phyloP scores from a whole-genome alignment of 1,140 invertebrate genomes.

The Drosophila murphyi region DNA sequence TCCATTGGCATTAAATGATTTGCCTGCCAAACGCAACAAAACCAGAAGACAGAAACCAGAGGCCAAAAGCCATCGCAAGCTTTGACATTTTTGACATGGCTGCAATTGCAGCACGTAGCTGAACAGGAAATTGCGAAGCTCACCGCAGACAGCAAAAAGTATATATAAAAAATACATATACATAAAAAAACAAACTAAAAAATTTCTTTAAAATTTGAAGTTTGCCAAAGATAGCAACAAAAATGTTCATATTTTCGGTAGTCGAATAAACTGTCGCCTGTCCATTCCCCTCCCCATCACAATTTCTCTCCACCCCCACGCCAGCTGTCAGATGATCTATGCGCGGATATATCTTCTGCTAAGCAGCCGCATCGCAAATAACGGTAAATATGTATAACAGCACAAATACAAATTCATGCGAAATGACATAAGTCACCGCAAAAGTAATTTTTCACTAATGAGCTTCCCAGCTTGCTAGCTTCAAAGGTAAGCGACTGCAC shows the following conservation, averaged over 20 bases:
- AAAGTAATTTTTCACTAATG: constrained; percentile 83
- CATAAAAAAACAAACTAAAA: background rate
- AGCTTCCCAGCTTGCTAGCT: constrained; percentile 56
- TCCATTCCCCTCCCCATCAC: background rate
- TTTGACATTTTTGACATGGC: constrained; percentile 63
- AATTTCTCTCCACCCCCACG: background rate
- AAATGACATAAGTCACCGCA: constrained; percentile 82
- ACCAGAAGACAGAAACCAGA: too few species aligned
- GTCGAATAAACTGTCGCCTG: constrained; percentile 53
- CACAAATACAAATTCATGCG: constrained; percentile 78
- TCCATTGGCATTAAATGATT: constrained; percentile 62
- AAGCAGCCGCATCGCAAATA: constrained; percentile 50
- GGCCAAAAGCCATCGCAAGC: constrained; percentile 24
- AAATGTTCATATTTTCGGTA: constrained; percentile 34
- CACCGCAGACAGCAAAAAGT: constrained; percentile 24
- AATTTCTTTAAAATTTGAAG: constrained; percentile 36
- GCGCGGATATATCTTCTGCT: constrained; percentile 60
- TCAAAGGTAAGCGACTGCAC: constrained; percentile 32
- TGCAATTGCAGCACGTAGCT: constrained; percentile 77
- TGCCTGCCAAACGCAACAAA: constrained; percentile 40
- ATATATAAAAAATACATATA: background rate
- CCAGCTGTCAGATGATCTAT: constrained; percentile 67
- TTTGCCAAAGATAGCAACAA: constrained; percentile 19
- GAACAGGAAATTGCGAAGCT: constrained; percentile 64
- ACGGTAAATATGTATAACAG: constrained; percentile 26